Percentiles rank a stretch among this genome's conserved stretches.
These are phyloP conservation scores for Rutpela maculata DNA, from an alignment of 2,888 invertebrate species.

Conservation along the genomic window DNA sequence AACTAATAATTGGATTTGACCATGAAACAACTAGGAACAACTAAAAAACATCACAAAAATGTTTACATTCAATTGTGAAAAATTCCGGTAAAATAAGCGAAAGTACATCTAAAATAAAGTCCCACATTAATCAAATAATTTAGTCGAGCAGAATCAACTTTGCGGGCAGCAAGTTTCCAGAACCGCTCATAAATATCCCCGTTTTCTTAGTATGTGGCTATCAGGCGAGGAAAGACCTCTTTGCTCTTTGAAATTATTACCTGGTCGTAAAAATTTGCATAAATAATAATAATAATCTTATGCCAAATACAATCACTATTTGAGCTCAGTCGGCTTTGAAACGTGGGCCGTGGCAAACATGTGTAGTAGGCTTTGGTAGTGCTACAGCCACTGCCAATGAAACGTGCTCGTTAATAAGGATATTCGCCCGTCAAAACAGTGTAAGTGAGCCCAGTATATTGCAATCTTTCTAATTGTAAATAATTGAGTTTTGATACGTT, in stretches of 20 bases:
- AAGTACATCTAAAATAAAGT: neutral
- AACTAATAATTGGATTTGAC: neutral
- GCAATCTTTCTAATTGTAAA: neutral
- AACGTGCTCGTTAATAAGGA: slow-evolving; percentile 28
- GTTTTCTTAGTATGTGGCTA: slow-evolving; percentile 3
- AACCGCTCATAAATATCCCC: slow-evolving; percentile 3
- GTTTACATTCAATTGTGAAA: neutral
- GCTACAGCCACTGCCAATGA: slow-evolving; percentile 7
- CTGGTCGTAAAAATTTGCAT: slow-evolving; percentile 1
- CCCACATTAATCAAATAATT: neutral
- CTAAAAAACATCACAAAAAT: neutral
- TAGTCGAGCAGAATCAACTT: neutral
- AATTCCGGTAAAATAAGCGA: neutral
- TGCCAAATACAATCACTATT: slow-evolving; percentile 7
- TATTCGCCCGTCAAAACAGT: slow-evolving; percentile 26
- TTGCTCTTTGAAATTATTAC: slow-evolving; percentile 7
- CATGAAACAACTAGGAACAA: neutral
- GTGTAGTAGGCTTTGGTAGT: slow-evolving; percentile 30
- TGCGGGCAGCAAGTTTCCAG: slow-evolving; percentile 7
- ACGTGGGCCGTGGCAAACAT: slow-evolving; percentile 26
- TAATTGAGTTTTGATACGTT: neutral
- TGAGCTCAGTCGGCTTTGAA: slow-evolving; percentile 32
- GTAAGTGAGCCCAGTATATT: slow-evolving; percentile 15
- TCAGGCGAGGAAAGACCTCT: neutral
- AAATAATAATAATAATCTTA: slow-evolving; percentile 3